Base-by-base conservation (phyloP, 2,113 vertebrate genomes). In the Jacana jacana region DNA sequence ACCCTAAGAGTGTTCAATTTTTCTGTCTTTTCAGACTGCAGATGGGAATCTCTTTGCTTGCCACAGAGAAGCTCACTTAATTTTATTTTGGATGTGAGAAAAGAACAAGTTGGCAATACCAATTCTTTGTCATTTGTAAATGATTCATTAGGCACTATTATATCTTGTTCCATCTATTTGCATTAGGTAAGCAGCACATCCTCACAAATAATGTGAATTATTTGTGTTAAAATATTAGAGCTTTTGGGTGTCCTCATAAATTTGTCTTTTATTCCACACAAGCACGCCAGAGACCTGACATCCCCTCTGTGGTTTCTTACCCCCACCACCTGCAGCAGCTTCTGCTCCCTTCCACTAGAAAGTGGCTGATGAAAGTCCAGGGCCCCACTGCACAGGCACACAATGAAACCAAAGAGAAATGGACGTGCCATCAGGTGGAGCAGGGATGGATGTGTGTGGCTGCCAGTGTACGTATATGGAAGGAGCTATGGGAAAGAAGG, bases 371-470 rank as follows among this genome's bases (percentile, higher is more conserved):
- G 31, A 65, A 88, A 65, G 6, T 23, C 13, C 33, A 68, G 27
- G n/a, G 8, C 8, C n/a, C 28, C 15, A 17, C 13, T 11, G 11
- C 25, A 66, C 9, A 4, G 4, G 5, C 27, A 31, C 2, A 1
- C 2, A 33, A 19, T 65, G 39, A 46, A 91, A 83, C 5, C 17
- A 40, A 42, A 76, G n/a, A n/a, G 20, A 33, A 70, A 19, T 1
- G 7, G 46, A 20, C 17, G 3, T 24, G 15, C 5, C 0, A 0
- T 17, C 20, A 31, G 8, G 11, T 51, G 69, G 46, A 69, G 27
- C 3, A 23, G 52, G 31, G 9, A 12, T 90, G 40, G 18, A 52
- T 78, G 48, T n/a, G 14, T 0, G 1, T 31, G 37, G 35, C 57
- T 89, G 55, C 20, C 35, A 9, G 4, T 11, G 9, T 33, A 23